Percentiles rank a stretch among this genome's conserved stretches.
These are phyloP conservation scores for Aplocera efformata DNA, from an alignment of 2,888 invertebrate species.

Conservation along the genomic window DNA sequence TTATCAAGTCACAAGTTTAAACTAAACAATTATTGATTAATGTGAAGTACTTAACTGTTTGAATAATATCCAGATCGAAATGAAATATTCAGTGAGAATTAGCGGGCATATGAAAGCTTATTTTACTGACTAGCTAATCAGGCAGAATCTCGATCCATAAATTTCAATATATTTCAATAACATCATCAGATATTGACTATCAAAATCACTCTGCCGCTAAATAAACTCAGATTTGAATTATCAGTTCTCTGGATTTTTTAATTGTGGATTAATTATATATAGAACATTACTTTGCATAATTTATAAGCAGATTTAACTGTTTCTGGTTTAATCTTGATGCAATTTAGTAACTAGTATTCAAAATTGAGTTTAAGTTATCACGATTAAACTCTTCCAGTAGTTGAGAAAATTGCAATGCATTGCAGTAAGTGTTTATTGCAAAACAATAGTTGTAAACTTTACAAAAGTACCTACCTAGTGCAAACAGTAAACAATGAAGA, in stretches of 20 bases:
- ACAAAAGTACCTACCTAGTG: neutral
- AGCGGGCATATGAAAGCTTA: constrained; percentile 34
- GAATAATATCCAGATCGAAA: constrained; percentile 60
- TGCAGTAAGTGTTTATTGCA: constrained; percentile 3
- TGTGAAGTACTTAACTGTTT: constrained; percentile 43
- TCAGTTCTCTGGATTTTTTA: constrained; percentile 2
- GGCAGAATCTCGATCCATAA: constrained; percentile 58
- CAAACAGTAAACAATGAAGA: constrained; percentile 1
- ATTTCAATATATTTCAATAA: constrained; percentile 41
- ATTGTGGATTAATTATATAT: neutral
- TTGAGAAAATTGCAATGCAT: constrained; percentile 6
- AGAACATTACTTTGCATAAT: too few species aligned
- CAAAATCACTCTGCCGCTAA: constrained; percentile 8
- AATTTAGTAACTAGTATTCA: too few species aligned
- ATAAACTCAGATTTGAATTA: constrained; percentile 6
- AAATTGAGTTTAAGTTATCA: too few species aligned
- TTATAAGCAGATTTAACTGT: too few species aligned
- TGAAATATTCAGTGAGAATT: constrained; percentile 73
- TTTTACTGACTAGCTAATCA: constrained; percentile 30
- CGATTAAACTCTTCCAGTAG: constrained; percentile 1
- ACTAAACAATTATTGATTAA: constrained; percentile 12
- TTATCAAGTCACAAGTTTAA: constrained; percentile 4
- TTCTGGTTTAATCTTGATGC: too few species aligned
- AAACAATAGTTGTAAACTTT: constrained; percentile 1
- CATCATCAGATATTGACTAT: constrained; percentile 2